Conservation (phyloP, 2,113 vertebrate genomes). For the Elephantulus edwardii region DNA sequence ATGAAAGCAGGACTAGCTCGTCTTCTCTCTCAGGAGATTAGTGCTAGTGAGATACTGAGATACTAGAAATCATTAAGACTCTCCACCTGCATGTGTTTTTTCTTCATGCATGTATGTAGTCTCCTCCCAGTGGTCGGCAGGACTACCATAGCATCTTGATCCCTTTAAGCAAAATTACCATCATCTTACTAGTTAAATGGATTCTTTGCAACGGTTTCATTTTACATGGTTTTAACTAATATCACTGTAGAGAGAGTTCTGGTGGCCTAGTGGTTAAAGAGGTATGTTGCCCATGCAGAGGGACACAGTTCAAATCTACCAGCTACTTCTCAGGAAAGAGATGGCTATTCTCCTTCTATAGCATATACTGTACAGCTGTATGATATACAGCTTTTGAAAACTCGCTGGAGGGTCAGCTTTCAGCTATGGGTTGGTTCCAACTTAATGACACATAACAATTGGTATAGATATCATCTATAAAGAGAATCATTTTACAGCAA, state of each 20-base stretch:
- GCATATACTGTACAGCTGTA: too few species aligned
- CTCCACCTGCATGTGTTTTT: background rate
- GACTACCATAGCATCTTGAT: background rate
- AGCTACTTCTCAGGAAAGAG: too few species aligned
- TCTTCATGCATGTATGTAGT: rapidly evolving
- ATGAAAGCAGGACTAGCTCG: background rate
- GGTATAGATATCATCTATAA: too few species aligned
- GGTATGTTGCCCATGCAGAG: too few species aligned
- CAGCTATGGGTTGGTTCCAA: too few species aligned
- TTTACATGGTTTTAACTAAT: background rate
- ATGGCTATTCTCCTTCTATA: too few species aligned
- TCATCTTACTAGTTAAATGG: background rate
- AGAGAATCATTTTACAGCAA: background rate
- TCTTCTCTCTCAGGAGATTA: background rate
- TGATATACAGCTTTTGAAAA: too few species aligned
- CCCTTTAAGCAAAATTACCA: background rate
- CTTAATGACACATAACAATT: too few species aligned
- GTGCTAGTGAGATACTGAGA: background rate
- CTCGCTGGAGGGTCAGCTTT: too few species aligned
- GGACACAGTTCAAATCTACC: too few species aligned
- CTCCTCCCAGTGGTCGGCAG: background rate
- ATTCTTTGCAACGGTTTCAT: background rate
- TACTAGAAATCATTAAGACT: background rate
- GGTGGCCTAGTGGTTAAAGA: too few species aligned
- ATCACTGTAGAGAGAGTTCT: background rate